A percentile compares a stretch with the other conserved stretches of the same genome.
Conservation (phyloP, 2,888 invertebrate species). For the Lucinisca nassula region DNA sequence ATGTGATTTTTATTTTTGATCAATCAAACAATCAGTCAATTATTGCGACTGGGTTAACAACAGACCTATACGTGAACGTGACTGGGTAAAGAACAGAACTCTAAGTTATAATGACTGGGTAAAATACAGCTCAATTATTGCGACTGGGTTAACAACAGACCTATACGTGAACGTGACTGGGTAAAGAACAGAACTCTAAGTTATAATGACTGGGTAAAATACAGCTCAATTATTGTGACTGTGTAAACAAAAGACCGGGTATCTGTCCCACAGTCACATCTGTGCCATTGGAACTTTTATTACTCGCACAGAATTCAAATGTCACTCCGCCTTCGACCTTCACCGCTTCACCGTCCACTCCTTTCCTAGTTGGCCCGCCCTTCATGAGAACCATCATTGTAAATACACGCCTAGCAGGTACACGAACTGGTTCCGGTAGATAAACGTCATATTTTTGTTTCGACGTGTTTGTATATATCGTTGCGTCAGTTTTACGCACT, state of each 20-base stretch:
- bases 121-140: no score
- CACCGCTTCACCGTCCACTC: conserved; percentile 57
- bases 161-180: no score
- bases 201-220: no score
- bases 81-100: no score
- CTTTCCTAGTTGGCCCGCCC: conserved; percentile 61
- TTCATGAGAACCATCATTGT: conserved; percentile 49
- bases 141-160: no score
- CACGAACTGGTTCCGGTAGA: conserved; percentile 50
- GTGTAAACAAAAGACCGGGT: conserved; percentile 57
- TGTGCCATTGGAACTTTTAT: conserved; percentile 67
- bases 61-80: no score
- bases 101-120: no score
- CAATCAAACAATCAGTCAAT: no score
- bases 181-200: no score
- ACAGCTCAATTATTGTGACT: background rate
- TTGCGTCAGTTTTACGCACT: conserved; percentile 54
- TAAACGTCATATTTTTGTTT: conserved; percentile 53
- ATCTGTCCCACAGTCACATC: conserved; percentile 65
- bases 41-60: no score
- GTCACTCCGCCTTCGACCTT: conserved; percentile 53
- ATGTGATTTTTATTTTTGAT: no score
- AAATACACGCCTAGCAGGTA: conserved; percentile 54
- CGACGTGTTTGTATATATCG: conserved; percentile 45
- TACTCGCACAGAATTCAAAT: conserved; percentile 61